Evolutionary conservation across 1,140 invertebrate genomes (phyloP), one percentile per base, ranked within the genome.

Genomic region (Trissolcus basalis): DNA sequence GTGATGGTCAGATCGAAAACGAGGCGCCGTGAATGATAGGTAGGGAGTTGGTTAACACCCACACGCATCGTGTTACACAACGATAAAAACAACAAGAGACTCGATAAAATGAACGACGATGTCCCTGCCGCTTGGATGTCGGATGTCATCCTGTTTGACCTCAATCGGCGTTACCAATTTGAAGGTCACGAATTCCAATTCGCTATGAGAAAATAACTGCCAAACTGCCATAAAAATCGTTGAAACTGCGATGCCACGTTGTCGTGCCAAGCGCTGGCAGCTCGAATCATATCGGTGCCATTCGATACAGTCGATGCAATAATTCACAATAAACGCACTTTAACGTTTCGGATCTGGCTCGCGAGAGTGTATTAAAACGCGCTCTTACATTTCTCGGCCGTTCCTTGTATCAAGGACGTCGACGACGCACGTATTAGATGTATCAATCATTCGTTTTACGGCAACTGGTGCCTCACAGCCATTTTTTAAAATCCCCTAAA

Each of bases 111-210:
- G 43, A 45, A 44, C 8, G 47, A 10, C 1, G 6, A 13, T 15
- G 39, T 43, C 16, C 33, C 16, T 80, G 70, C 75, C 80, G 77
- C 59, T 27, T 11, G 45, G 43, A 61, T 49, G 54, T 44, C 1
- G 45, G 45, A 65, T 70, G 65, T 73, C 69, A 67, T 64, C 32
- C 44, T 58, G 74, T 79, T 85, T 84, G 77, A 82, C 78, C 77
- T 77, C 75, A 79, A 82, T 85, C 78, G 61, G 39, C 50, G 65
- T 32, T 35, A n/a, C 54, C 2, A 35, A 50, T 81, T 78, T 61
- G 78, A 81, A 83, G 79, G 74, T 74, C 61, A 53, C 54, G 79
- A 81, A 82, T 83, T 83, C 78, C 16, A 67, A 49, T 77, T 64
- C 79, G 77, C 76, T 74, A 55, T 45, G 50, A 54, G 51, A 35